These are phyloP conservation scores for Tringa solitaria DNA, from an alignment of 2,113 vertebrate genomes.

Conservation along the genomic window DNA sequence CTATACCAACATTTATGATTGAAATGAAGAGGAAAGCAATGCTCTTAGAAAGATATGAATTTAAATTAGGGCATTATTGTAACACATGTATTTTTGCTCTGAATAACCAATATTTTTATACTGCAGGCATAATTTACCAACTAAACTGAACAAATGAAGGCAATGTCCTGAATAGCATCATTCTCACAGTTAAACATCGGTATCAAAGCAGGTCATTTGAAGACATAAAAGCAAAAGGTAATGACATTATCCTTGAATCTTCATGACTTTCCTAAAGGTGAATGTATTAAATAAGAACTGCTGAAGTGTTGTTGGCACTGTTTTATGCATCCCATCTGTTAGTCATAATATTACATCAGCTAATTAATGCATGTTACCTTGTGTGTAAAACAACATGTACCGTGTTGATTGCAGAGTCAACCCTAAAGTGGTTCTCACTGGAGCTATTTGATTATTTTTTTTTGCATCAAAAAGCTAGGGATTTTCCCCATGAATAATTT, in stretches of 20 bases:
- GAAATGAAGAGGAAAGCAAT: neutral
- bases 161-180: neutral
- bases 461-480: neutral
- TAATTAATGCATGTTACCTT: slow-evolving; percentile 45
- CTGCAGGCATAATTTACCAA: neutral
- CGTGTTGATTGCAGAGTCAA: slow-evolving; percentile 4
- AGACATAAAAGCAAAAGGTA: slow-evolving; percentile 22
- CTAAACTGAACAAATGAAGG: neutral
- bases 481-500: neutral
- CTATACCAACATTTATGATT: neutral
- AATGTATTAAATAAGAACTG: slow-evolving; percentile 51
- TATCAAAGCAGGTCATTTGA: neutral
- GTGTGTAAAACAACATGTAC: slow-evolving; percentile 38
- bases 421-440: neutral
- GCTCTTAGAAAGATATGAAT: neutral
- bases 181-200: neutral
- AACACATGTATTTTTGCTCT: neutral
- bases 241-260: slow-evolving; percentile 52
- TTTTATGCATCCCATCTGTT: slow-evolving; percentile 56
- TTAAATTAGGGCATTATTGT: neutral
- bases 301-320: slow-evolving; percentile 47
- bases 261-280: slow-evolving; percentile 53
- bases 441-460: neutral
- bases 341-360: slow-evolving; percentile 17
- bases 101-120: neutral